These are phyloP conservation scores for Marisa cornuarietis DNA, from an alignment of 1,140 invertebrate genomes.

Conservation along the genomic window DNA sequence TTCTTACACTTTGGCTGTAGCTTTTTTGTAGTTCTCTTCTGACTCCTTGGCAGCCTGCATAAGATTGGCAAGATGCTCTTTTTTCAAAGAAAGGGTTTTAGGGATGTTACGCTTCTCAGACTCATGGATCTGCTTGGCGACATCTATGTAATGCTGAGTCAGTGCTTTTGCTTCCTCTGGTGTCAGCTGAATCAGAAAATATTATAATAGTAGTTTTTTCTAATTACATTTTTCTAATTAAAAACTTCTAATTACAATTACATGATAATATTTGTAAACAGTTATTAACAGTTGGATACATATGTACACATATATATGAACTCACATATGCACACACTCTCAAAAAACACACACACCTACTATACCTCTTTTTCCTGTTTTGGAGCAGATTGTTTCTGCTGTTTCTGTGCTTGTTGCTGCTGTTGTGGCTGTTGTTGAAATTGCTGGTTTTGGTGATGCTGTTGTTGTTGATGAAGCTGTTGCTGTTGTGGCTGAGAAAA, in stretches of 20 bases:
- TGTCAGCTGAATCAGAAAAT: slow-evolving; percentile 12
- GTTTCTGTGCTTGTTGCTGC: background rate
- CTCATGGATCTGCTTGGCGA: slow-evolving; percentile 49
- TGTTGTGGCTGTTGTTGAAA: background rate
- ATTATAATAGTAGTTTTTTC: background rate
- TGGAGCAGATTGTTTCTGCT: too few species aligned
- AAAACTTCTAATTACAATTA: background rate
- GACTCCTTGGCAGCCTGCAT: slow-evolving; percentile 54
- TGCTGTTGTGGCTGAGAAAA: background rate
- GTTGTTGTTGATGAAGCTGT: too few species aligned
- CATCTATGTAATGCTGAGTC: slow-evolving; percentile 42
- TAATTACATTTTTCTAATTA: background rate
- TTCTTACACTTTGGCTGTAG: slow-evolving; percentile 62
- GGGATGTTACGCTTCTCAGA: slow-evolving; percentile 46
- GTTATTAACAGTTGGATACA: too few species aligned
- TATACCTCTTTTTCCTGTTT: background rate
- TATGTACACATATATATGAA: background rate
- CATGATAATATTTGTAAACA: background rate
- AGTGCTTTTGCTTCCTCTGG: slow-evolving; percentile 32
- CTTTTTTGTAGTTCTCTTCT: slow-evolving; percentile 55
- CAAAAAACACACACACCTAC: slow-evolving; percentile 6
- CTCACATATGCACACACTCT: slow-evolving; percentile 4
- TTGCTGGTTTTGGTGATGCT: too few species aligned
- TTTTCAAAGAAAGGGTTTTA: slow-evolving; percentile 44
- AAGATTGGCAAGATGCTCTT: slow-evolving; percentile 43